Base-by-base conservation (phyloP, 2,797 vertebrate genomes). In the Pangasius djambal region DNA sequence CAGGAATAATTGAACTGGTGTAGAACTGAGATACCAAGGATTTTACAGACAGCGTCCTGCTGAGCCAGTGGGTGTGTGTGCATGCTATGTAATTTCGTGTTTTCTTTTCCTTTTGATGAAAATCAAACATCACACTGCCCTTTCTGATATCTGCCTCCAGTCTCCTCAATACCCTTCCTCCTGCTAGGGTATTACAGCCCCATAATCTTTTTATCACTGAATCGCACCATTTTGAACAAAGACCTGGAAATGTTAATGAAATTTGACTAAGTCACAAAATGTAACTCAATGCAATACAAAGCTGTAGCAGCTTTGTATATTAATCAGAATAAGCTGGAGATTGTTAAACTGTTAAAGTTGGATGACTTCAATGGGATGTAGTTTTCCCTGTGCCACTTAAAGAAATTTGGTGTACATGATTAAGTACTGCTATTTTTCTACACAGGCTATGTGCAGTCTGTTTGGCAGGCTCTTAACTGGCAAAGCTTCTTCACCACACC, bases 401-500 rank as follows among this genome's bases (percentile, higher is more conserved):
- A 61, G 37, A 83, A 34, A 57, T 37, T 3, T 13, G 10, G 20
- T n/a, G 25, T 40, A 40, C 5, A 61, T 44, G 12, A 40, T 25
- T 13, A 40, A 83, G 57, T 40, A 7, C 22, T 31, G 31, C 31
- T n/a, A 59, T 59, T 57, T 55, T 81, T 25, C 20, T 18, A 40
- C 12, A 44, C 57, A 63, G 37, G 57, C 81, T 15, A 28, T n/a
- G 25, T 28, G 34, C 55, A 13, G 79, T 63, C 59, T 63, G 59
- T 63, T 83, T 83, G 59, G 59, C 81, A 83, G 5, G 20, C 34
- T 40, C 37, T 59, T 79, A 37, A 59, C 78, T 81, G 78, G 78
- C 78, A 81, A 83, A 28, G 22, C 57, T 25, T 63, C 34, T 40
- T 37, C 59, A 61, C 22, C 44, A 83, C 61, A 61, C 79, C 79